A percentile compares a stretch with the other conserved stretches of the same genome.
phyloP scores from a whole-genome alignment of 2,888 invertebrate species.

The Andrena minutula region DNA sequence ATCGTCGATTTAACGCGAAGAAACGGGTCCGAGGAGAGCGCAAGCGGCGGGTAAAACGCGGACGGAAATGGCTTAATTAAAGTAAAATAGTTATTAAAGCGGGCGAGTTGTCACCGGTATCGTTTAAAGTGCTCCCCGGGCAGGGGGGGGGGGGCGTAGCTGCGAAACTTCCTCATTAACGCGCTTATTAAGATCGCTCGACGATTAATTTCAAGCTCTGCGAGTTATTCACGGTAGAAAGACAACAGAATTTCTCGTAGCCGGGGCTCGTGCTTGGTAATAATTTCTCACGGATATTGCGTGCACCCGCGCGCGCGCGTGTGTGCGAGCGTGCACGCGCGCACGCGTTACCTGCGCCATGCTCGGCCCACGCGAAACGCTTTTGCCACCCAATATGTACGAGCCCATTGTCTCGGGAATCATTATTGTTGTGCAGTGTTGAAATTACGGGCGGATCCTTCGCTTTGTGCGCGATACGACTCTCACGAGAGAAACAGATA shows the following conservation, averaged over 20 bases:
- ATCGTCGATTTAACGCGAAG: neutral
- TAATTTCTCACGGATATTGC: slow-evolving; percentile 54
- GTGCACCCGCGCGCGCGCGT: slow-evolving; percentile 27
- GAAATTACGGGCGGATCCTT: slow-evolving; percentile 72
- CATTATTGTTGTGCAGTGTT: slow-evolving; percentile 75
- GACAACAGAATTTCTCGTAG: slow-evolving; percentile 68
- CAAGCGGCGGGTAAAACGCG: neutral
- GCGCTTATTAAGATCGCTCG: slow-evolving; percentile 69
- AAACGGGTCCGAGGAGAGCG: neutral
- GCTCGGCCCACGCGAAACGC: slow-evolving; percentile 74
- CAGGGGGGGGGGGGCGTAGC: neutral
- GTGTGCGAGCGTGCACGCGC: neutral
- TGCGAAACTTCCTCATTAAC: slow-evolving; percentile 68
- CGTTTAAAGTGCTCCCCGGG: slow-evolving; percentile 36
- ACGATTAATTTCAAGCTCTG: slow-evolving; percentile 67
- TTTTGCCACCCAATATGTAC: slow-evolving; percentile 78
- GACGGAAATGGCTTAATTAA: slow-evolving; percentile 55
- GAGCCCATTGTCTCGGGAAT: slow-evolving; percentile 77
- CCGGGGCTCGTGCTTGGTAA: slow-evolving; percentile 48
- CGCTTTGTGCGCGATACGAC: slow-evolving; percentile 62
- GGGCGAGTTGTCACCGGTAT: slow-evolving; percentile 53
- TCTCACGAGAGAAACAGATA: slow-evolving; percentile 42
- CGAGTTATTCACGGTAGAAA: slow-evolving; percentile 64
- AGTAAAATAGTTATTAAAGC: slow-evolving; percentile 62
- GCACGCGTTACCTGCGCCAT: slow-evolving; percentile 57